These are phyloP conservation scores for Pyrrhopygopsis socrates DNA, from an alignment of 2,888 invertebrate species.

Conservation along the genomic window DNA sequence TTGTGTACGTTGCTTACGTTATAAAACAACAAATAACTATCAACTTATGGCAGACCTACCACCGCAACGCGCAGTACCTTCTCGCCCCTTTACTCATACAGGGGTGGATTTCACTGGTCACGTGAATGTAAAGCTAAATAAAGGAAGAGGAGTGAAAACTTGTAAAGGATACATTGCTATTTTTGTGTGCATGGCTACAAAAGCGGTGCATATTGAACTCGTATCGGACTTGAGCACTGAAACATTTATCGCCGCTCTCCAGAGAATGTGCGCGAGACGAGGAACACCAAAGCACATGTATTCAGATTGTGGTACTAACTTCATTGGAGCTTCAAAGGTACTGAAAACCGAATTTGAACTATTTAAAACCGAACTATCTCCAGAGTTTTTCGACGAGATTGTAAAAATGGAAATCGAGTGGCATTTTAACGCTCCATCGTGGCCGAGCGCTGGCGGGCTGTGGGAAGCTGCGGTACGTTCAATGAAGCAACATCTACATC, in stretches of 20 bases:
- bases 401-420: slow-evolving; percentile 42
- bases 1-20: slow-evolving; percentile 39
- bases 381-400: background rate
- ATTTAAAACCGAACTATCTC: background rate
- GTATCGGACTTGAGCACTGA: slow-evolving; percentile 54
- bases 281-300: slow-evolving; percentile 69
- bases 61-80: slow-evolving; percentile 12
- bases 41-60: slow-evolving; percentile 61
- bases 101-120: slow-evolving; percentile 58
- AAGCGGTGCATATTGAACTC: slow-evolving; percentile 54
- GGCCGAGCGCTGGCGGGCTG: slow-evolving; percentile 63
- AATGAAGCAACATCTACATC: background rate
- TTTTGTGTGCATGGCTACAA: slow-evolving; percentile 23
- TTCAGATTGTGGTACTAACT: slow-evolving; percentile 3
- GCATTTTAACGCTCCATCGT: slow-evolving; percentile 74
- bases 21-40: background rate
- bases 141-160: slow-evolving; percentile 43
- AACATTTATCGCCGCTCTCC: slow-evolving; percentile 69
- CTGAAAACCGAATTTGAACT: background rate
- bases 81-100: slow-evolving; percentile 46
- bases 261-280: slow-evolving; percentile 60
- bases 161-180: slow-evolving; percentile 20
- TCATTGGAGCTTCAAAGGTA: slow-evolving; percentile 1
- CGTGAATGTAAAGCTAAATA: slow-evolving; percentile 36
- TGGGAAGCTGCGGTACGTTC: background rate